phyloP scores from a whole-genome alignment of 2,797 vertebrate genomes.

The Zenarchopterus dispar region DNA sequence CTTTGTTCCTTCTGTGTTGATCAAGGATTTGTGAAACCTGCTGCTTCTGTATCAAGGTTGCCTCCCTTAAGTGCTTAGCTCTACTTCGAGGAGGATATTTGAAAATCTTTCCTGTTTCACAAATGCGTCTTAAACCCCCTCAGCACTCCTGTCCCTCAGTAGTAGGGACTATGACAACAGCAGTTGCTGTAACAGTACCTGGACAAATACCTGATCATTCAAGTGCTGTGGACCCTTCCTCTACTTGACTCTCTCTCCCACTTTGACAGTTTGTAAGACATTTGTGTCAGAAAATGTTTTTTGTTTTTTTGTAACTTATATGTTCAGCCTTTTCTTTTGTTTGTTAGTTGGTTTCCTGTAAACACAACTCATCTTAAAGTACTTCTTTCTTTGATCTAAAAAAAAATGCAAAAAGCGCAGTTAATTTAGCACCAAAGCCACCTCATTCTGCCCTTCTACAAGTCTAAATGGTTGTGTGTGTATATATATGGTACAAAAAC shows the following conservation, averaged over 20 bases:
- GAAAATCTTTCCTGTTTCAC: conserved; percentile 62
- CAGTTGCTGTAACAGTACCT: conserved; percentile 42
- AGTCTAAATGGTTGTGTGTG: conserved; percentile 65
- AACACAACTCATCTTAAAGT: conserved; percentile 42
- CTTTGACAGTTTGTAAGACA: conserved; percentile 31
- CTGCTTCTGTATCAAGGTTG: conserved; percentile 55
- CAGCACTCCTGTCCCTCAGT: conserved; percentile 8
- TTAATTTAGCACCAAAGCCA: conserved; percentile 76
- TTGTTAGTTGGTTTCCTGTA: conserved; percentile 27
- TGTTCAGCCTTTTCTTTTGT: conserved; percentile 1
- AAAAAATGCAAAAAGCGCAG: conserved; percentile 49
- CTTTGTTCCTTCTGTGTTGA: conserved; percentile 50
- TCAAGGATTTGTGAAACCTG: conserved; percentile 35
- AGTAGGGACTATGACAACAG: not conserved
- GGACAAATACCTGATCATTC: conserved; percentile 32
- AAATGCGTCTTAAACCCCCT: conserved; percentile 57
- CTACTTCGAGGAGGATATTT: conserved; percentile 48
- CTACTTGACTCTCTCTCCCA: conserved; percentile 30
- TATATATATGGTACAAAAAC: conserved; percentile 80
- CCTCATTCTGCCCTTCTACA: conserved; percentile 44
- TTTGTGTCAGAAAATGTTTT: conserved; percentile 48
- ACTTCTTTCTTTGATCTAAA: conserved; percentile 55
- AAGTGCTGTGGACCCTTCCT: conserved; percentile 41
- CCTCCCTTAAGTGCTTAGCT: conserved; percentile 62
- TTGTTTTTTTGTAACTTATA: conserved; percentile 2